Conservation (phyloP, 2,888 invertebrate species). For the Chrysina gloriosa region DNA sequence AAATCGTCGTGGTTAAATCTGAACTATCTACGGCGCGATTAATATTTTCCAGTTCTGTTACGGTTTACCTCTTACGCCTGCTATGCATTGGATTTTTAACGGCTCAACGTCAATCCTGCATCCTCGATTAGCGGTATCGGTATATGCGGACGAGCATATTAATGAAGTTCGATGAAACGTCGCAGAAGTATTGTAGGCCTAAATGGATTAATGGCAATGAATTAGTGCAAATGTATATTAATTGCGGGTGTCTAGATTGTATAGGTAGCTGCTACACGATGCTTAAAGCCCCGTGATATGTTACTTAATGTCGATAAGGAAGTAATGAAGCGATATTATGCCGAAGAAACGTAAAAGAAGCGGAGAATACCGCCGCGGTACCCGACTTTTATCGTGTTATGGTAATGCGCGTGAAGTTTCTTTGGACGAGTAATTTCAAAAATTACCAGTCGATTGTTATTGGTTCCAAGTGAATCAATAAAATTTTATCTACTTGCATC, state of each 20-base stretch:
- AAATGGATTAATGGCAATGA: constrained; percentile 19
- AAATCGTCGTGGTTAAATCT: constrained; percentile 7
- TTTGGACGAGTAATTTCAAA: not conserved
- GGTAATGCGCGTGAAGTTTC: not conserved
- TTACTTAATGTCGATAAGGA: constrained; percentile 26
- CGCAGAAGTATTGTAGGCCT: not conserved
- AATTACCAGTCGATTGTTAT: not conserved
- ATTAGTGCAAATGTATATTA: constrained; percentile 27
- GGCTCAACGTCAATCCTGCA: no score
- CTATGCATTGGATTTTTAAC: not conserved
- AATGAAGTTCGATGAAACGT: constrained; percentile 1
- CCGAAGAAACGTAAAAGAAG: not conserved
- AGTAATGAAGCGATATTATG: not conserved
- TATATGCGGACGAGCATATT: not conserved
- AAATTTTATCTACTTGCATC: no score
- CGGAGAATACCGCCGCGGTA: not conserved
- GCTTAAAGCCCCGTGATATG: constrained; percentile 13
- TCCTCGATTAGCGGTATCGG: not conserved
- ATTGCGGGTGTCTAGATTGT: constrained; percentile 4
- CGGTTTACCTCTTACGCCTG: not conserved
- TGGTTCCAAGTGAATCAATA: not conserved
- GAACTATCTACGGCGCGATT: constrained; percentile 3
- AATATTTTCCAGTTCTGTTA: not conserved
- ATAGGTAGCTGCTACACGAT: not conserved
- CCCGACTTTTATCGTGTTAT: not conserved